These are phyloP conservation scores for Miichthys miiuy DNA, from an alignment of 2,797 vertebrate species.

Conservation along the genomic window DNA sequence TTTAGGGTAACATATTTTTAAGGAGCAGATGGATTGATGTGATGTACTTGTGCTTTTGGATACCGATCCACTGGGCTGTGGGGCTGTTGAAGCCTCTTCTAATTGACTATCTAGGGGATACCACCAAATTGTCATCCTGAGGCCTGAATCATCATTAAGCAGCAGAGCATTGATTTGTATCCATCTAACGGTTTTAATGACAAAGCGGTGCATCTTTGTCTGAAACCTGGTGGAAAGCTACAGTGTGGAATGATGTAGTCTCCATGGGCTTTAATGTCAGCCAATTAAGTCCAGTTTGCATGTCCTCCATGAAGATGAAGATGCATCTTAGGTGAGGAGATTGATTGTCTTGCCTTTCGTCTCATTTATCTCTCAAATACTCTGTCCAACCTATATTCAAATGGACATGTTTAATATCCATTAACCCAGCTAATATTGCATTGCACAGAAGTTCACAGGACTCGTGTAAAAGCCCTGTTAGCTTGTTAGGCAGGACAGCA, in stretches of 20 bases:
- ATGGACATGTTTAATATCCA: slow-evolving; percentile 11
- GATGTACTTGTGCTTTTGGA: slow-evolving; percentile 41
- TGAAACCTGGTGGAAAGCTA: slow-evolving; percentile 47
- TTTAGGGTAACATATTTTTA: slow-evolving; percentile 27
- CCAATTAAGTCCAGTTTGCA: slow-evolving; percentile 52
- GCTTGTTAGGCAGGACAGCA: slow-evolving; percentile 51
- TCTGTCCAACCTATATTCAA: not conserved
- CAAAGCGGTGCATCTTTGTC: slow-evolving; percentile 13
- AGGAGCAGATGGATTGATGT: slow-evolving; percentile 58
- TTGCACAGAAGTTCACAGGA: not conserved
- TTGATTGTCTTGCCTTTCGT: slow-evolving; percentile 33
- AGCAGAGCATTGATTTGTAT: slow-evolving; percentile 65
- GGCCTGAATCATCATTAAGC: slow-evolving; percentile 62
- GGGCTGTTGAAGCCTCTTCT: slow-evolving; percentile 38
- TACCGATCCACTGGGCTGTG: slow-evolving; percentile 24
- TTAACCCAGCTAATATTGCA: not conserved
- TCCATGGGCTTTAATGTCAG: slow-evolving; percentile 53
- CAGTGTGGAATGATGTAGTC: slow-evolving; percentile 15
- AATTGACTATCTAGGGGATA: slow-evolving; percentile 68
- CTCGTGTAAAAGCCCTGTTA: slow-evolving; percentile 32
- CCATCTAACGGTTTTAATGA: slow-evolving; percentile 65
- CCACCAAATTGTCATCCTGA: slow-evolving; percentile 47
- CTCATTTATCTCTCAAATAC: not conserved
- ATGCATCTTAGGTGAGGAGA: slow-evolving; percentile 32
- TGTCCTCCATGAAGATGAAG: slow-evolving; percentile 14